Base-by-base conservation (phyloP, 2,113 vertebrate genomes). In the Nipponia nippon region DNA sequence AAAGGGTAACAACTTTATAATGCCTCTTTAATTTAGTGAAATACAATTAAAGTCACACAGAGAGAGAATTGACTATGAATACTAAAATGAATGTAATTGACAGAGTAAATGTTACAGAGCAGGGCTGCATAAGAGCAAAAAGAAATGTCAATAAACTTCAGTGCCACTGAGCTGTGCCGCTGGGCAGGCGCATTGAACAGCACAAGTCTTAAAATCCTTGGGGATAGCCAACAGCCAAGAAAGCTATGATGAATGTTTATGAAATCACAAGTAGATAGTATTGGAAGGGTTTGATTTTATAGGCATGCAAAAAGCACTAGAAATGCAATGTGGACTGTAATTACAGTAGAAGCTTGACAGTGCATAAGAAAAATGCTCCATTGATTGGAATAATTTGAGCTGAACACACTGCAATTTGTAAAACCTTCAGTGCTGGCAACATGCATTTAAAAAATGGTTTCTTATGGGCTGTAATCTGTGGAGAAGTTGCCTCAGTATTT, bases 1-100 rank as follows among this genome's bases (percentile, higher is more conserved):
- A 98, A 98, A 98, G 97, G 95, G 97, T 98, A 98, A 98, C 98
- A 98, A 98, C 98, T 98, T 98, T 96, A 98, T 98, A 98, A 98
- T 98, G 95, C 93, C 98, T 98, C 97, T 98, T 98, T 98, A 98
- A 98, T 98, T 98, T 98, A 98, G 94, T 80, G 50, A 98, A 98
- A 98, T 97, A 97, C 96, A 98, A 98, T 98, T 98, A 98, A 98
- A 98, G 95, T 97, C 95, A 96, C 95, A 98, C 89, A 96, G 95
- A 95, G 97, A 97, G 93, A 97, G 93, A 97, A 97, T 90, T 97
- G 84, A 94, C 97, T 98, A 91, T 97, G 98, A 98, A 98, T 97
- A 97, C 90, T 85, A 96, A 98, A 96, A 97, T 70, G 97, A 95
- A 95, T 94, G 26, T 92, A 98, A 98, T 90, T 98, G 98, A 96